Percentiles rank a stretch among this genome's conserved stretches.
Evolutionary conservation across 2,113 vertebrate species (phyloP).

Genomic region (Corythornis madagascariensis): DNA sequence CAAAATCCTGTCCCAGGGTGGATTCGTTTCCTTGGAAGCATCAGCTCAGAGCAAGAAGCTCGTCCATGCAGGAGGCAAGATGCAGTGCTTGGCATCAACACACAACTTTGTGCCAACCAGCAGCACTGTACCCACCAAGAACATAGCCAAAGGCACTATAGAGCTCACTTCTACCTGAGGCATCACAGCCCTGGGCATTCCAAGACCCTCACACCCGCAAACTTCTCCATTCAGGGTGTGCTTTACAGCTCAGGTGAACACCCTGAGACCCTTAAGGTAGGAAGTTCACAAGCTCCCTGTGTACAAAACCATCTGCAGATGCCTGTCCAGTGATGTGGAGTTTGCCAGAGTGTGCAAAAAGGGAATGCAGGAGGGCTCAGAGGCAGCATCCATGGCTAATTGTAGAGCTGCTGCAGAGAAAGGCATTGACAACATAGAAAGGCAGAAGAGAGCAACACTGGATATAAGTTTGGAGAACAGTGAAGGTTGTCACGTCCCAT

Average conservation of each 20-base stretch:
- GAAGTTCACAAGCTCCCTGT: not conserved
- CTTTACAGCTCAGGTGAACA: not conserved
- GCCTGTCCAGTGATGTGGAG: not conserved
- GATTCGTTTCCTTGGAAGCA: not conserved
- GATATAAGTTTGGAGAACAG: not conserved
- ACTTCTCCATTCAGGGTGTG: not conserved
- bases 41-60: not conserved
- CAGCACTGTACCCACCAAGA: not conserved
- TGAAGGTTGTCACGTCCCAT: not conserved
- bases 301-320: not conserved
- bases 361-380: not conserved
- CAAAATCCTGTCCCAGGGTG: not conserved
- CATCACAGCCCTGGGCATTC: not conserved
- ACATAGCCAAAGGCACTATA: fast-evolving
- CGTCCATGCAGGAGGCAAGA: not conserved
- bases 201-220: not conserved
- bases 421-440: not conserved
- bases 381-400: not conserved
- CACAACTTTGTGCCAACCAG: not conserved
- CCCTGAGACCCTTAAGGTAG: fast-evolving
- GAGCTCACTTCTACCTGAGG: not conserved
- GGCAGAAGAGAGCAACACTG: not conserved
- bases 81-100: not conserved
- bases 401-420: not conserved
- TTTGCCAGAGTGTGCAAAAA: not conserved